Conservation (phyloP, 2,797 vertebrate species). For the Onychomys torridus region DNA sequence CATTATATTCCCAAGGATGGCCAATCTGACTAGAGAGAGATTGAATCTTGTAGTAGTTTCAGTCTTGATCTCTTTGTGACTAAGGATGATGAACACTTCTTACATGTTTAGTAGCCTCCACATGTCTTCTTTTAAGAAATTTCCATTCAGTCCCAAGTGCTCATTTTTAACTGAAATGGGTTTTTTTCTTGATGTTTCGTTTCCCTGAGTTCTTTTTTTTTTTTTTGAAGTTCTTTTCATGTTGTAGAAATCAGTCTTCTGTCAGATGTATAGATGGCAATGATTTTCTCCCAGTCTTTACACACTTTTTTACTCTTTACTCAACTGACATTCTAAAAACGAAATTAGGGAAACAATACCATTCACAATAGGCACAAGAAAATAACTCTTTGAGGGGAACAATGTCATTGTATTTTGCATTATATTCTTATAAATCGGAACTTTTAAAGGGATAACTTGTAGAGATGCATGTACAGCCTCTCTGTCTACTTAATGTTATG, state of each 20-base stretch:
- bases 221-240: no score
- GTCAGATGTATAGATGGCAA: not conserved
- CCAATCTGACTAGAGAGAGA: not conserved
- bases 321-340: not conserved
- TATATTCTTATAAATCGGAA: not conserved
- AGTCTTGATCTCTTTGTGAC: not conserved
- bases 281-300: not conserved
- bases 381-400: not conserved
- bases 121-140: not conserved
- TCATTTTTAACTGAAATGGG: not conserved
- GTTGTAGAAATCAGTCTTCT: not conserved
- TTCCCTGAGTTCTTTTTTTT: not conserved
- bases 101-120: not conserved
- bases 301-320: no score
- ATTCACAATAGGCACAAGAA: not conserved
- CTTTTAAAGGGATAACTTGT: not conserved
- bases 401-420: not conserved
- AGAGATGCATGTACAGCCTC: not conserved
- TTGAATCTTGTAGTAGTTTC: not conserved
- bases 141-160: not conserved
- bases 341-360: not conserved
- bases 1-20: not conserved
- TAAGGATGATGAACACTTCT: not conserved
- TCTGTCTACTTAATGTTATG: slow-evolving; percentile 1
- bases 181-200: not conserved